Base-by-base conservation (phyloP, 2,888 invertebrate species). In the Drosophila silvestris region DNA sequence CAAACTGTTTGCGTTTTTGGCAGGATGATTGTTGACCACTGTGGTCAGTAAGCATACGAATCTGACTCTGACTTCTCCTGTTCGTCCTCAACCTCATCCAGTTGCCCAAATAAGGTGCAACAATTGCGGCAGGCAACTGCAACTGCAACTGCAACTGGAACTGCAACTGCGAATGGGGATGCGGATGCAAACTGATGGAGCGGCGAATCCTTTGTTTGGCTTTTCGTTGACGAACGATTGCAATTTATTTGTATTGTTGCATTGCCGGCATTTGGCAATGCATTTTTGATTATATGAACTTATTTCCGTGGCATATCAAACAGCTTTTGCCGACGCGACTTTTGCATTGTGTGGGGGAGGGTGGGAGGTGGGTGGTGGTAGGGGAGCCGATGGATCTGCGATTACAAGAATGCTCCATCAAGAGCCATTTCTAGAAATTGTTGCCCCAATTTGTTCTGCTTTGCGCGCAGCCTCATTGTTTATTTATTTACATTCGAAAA, bases 211-310 rank as follows among this genome's bases (percentile, higher is more conserved):
- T 90, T 88, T 83, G 84, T 83, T 90, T 83, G 39, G 22, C 16
- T 44, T 35, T 72, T 65, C n/a, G 71, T 86, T 87, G 87, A 87
- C 91, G 91, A 86, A 89, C 89, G 87, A 86, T 80, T 84, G 87
- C 87, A 87, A 87, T 87, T 87, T 87, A 87, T 87, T 87, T 87
- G 87, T 90, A 87, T 90, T 87, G 91, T 87, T 90, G 91, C 91
- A 89, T 89, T 86, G 82, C 78, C 79, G 79, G 74, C 89, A 87
- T 87, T 83, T 88, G 80, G 85, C 78, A 77, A 76, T 90, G 86
- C 83, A 83, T 82, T 83, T 87, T 77, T 90, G 89, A 89, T 83
- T 76, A 83, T 85, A 79, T 90, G 86, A 73, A 83, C 83, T 81
- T 83, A 88, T 85, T 82, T 84, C 79, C 70, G 65, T 58, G 58